Evolutionary conservation across 2,797 vertebrate species (phyloP).

Genomic region (Epinephelus coioides): DNA sequence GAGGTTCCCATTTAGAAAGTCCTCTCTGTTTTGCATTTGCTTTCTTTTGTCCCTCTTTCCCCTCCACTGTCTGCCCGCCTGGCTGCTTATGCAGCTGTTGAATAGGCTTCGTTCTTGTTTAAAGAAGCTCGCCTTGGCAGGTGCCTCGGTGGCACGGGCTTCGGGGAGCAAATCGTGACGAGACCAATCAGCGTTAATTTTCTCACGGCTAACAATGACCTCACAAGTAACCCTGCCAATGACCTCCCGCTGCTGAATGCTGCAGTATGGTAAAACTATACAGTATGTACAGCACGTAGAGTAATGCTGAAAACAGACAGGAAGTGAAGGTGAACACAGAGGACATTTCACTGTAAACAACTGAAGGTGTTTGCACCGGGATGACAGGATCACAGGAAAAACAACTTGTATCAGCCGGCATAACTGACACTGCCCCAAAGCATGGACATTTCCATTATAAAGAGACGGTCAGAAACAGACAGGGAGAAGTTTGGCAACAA

Average conservation of each 20-base stretch:
- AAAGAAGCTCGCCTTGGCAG: conserved; percentile 75
- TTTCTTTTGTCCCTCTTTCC: conserved; percentile 67
- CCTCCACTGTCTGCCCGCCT: conserved; percentile 67
- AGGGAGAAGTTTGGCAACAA: conserved; percentile 30
- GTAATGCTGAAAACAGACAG: conserved; percentile 77
- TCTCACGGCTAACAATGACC: conserved; percentile 75
- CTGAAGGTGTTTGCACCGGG: conserved; percentile 76
- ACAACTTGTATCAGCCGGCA: conserved; percentile 77
- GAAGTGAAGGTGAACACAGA: conserved; percentile 84
- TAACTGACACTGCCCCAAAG: conserved; percentile 73
- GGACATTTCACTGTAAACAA: conserved; percentile 84
- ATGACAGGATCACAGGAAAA: conserved; percentile 82
- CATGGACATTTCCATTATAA: conserved; percentile 45
- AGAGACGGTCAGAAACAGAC: conserved; percentile 31
- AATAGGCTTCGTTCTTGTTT: conserved; percentile 72
- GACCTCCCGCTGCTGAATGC: conserved; percentile 62
- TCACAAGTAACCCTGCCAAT: conserved; percentile 65
- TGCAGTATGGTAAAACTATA: conserved; percentile 69
- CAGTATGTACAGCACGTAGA: conserved; percentile 81
- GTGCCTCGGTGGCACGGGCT: conserved; percentile 71
- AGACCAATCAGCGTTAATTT: conserved; percentile 77
- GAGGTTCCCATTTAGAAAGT: conserved; percentile 70
- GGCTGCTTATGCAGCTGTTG: conserved; percentile 77
- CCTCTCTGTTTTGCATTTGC: conserved; percentile 76
- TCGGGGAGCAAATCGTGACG: conserved; percentile 62